Evolutionary conservation across 2,888 invertebrate genomes (phyloP).

Genomic region (Brachynemurus nebulosus): DNA sequence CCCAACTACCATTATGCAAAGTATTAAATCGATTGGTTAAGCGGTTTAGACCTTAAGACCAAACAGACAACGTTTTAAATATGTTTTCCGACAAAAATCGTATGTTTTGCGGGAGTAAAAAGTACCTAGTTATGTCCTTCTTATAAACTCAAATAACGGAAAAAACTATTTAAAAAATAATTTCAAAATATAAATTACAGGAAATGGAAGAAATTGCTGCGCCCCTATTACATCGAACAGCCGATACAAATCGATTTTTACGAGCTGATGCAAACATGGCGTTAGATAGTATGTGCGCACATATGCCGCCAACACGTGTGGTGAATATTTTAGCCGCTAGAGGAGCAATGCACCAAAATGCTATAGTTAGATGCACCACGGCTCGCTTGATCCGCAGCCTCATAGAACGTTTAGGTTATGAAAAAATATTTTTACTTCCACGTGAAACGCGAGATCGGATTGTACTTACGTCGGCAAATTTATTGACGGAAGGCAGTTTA

Average conservation of each 20-base stretch:
- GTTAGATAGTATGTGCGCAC: constrained; percentile 66
- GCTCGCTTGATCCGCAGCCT: constrained; percentile 62
- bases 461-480: constrained; percentile 65
- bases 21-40: too few relatives aligned
- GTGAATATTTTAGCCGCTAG: constrained; percentile 50
- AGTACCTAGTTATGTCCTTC: too few relatives aligned
- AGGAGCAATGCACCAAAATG: constrained; percentile 72
- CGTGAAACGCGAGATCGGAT: constrained; percentile 68
- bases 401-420: constrained; percentile 59
- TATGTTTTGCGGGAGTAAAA: too few relatives aligned
- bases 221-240: constrained; percentile 72
- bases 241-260: constrained; percentile 88
- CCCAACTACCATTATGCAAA: too few relatives aligned
- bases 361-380: constrained; percentile 71
- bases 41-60: too few relatives aligned
- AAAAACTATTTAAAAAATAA: neutral
- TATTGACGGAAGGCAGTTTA: constrained; percentile 72
- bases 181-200: constrained; percentile 26
- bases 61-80: too few relatives aligned
- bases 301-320: constrained; percentile 47
- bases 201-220: constrained; percentile 78
- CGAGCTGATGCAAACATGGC: constrained; percentile 78
- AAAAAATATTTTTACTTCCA: constrained; percentile 54
- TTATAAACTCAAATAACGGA: too few relatives aligned
- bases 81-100: too few relatives aligned